Evolutionary conservation across 2,797 vertebrate species (phyloP), one percentile per base, ranked within the genome.

Genomic region (Hippocampus kuda): DNA sequence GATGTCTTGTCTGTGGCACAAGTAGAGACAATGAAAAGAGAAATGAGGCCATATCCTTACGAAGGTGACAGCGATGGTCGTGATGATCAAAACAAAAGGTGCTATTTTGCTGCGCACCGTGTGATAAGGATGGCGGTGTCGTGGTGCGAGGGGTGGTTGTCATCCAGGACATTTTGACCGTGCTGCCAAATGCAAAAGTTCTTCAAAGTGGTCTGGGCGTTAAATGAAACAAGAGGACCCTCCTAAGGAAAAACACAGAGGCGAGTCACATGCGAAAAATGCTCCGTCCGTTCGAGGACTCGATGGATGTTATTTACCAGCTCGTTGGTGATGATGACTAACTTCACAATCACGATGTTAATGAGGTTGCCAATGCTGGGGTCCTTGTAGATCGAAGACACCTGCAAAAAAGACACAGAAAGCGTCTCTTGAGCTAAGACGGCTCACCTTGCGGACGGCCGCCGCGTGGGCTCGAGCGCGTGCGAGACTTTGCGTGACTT

Each of bases 141-240:
- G 0, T 98, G 94, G 63, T 93, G 93, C 24, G 91, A 92, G 66
- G 92, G 94, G 74, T 96, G 93, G 76, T 88, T 95, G 77, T 96
- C 96, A 72, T 95, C 94, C 0, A 89, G 88, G 71, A 90, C 84
- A 75, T 97, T 99, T 87, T 95, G 93, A 18, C 87, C 92, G 79
- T 98, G 95, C 82, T 99, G 97, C 97, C 97, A 99, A 70, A 97
- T 94, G 84, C 97, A 99, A 74, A 99, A 99, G 86, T 95, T 99
- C 89, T 95, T 99, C 90, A 99, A 89, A 74, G 96, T 99, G 84
- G 94, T 93, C 86, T 99, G 95, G 84, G 97, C 97, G 76, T 99
- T 96, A 73, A 94, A 98, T 68, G 94, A 95, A 89, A 99, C 97
- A 73, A 88, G 86, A 63, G 96, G 97, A 80, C 95, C 96, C 22